A percentile compares a stretch with the other conserved stretches of the same genome.
phyloP scores from a whole-genome alignment of 2,113 vertebrate genomes.

The Ptychochromis oligacanthus region DNA sequence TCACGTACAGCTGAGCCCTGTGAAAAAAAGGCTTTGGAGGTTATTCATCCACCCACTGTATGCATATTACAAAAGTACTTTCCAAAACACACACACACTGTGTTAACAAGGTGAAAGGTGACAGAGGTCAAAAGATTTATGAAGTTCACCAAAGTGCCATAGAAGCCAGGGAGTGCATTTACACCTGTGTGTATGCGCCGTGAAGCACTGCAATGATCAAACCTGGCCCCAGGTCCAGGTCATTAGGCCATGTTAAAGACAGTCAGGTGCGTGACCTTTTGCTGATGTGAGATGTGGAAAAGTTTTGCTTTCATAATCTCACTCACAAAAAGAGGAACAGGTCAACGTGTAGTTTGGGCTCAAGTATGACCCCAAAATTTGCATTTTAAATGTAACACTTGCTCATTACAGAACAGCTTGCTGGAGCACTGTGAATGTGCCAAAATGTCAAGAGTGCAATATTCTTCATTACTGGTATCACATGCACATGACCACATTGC shows the following conservation, averaged over 20 bases:
- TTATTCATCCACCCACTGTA: conserved; percentile 22
- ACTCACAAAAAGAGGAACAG: background rate
- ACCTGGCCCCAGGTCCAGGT: background rate
- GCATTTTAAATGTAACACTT: background rate
- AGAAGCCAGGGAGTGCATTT: background rate
- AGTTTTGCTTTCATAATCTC: background rate
- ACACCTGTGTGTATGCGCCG: background rate
- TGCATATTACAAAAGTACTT: conserved; percentile 9
- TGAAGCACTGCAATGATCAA: background rate
- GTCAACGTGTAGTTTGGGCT: background rate
- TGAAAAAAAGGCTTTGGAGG: background rate
- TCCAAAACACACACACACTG: background rate
- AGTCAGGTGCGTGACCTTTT: background rate
- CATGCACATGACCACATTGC: background rate
- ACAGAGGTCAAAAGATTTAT: conserved; percentile 27
- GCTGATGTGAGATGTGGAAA: background rate
- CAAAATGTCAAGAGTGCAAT: conserved; percentile 2
- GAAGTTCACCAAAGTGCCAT: conserved; percentile 19
- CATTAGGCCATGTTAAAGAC: background rate
- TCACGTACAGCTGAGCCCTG: conserved; percentile 52
- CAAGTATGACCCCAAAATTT: background rate
- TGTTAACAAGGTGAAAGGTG: conserved; percentile 31
- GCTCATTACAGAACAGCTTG: background rate
- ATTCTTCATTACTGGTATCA: background rate
- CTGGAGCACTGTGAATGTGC: background rate